A percentile compares a stretch with the other conserved stretches of the same genome.
Conservation (phyloP, 2,888 invertebrate species). For the Ichneumon xanthorius region DNA sequence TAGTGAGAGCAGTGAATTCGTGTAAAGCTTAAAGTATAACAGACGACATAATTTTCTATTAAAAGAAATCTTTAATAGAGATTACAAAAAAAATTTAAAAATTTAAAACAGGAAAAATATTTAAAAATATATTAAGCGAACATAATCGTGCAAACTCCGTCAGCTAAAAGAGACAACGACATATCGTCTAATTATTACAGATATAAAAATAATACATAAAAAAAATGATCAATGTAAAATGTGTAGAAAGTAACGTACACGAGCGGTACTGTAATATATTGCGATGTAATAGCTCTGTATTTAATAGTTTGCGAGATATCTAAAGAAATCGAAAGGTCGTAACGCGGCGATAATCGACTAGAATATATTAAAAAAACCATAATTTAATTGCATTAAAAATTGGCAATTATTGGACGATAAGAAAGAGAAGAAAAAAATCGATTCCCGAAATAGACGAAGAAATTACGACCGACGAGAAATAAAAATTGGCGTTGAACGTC, state of each 20-base stretch:
- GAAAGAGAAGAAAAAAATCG: slow-evolving; percentile 23
- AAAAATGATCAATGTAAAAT: slow-evolving; percentile 49
- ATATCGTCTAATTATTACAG: slow-evolving; percentile 48
- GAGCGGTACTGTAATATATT: slow-evolving; percentile 36
- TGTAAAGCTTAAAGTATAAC: slow-evolving; percentile 41
- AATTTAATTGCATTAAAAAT: slow-evolving; percentile 19
- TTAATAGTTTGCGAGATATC: slow-evolving; percentile 29
- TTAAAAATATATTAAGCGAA: slow-evolving; percentile 1
- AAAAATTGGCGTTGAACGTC: slow-evolving; percentile 61
- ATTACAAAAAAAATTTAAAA: background rate
- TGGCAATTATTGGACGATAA: background rate
- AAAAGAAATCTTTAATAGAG: background rate
- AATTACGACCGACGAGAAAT: slow-evolving; percentile 53
- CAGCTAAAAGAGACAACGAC: slow-evolving; percentile 53
- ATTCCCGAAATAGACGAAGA: slow-evolving; percentile 28
- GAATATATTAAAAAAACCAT: background rate
- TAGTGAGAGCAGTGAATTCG: slow-evolving; percentile 58
- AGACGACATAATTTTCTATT: slow-evolving; percentile 33
- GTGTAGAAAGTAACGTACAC: slow-evolving; percentile 45
- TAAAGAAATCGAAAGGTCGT: slow-evolving; percentile 38
- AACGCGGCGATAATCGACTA: slow-evolving; percentile 11
- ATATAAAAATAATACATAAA: slow-evolving; percentile 2
- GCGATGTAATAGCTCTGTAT: slow-evolving; percentile 1
- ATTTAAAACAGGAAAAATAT: background rate
- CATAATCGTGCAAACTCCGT: slow-evolving; percentile 46